phyloP scores from a whole-genome alignment of 1,140 invertebrate species.

The Neodiprion pinetum region DNA sequence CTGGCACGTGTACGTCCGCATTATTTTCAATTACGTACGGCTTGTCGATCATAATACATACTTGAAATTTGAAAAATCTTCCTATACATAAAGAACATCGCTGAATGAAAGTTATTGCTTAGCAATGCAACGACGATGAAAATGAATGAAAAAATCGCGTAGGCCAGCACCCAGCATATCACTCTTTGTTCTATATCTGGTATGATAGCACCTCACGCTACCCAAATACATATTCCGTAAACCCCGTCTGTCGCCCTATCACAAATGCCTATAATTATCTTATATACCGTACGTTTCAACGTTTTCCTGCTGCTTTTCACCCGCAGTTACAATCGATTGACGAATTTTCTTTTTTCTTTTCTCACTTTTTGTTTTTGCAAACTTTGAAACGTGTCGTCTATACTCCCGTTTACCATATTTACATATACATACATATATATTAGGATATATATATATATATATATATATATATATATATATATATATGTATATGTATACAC shows the following conservation, averaged over 20 bases:
- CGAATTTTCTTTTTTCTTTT: background rate
- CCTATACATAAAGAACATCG: background rate
- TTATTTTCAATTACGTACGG: background rate
- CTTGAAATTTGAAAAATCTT: background rate
- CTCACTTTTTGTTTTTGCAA: background rate
- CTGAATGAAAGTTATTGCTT: background rate
- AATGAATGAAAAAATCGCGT: slow-evolving; percentile 17
- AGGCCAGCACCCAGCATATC: slow-evolving; percentile 54
- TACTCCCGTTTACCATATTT: background rate
- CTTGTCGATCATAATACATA: background rate
- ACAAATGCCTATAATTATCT: slow-evolving; percentile 30
- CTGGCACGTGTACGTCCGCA: slow-evolving; percentile 5
- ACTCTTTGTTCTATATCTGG: slow-evolving; percentile 56
- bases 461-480: no score
- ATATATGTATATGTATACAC: no score
- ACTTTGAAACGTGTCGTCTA: background rate
- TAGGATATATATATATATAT: no score
- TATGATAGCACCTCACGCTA: slow-evolving; percentile 65
- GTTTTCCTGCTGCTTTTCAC: background rate
- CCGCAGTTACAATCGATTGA: background rate
- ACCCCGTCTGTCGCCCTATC: slow-evolving; percentile 37
- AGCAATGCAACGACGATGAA: slow-evolving; percentile 16
- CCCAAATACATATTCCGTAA: slow-evolving; percentile 37
- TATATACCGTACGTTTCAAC: background rate
- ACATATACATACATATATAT: no score